Evolutionary conservation across 1,140 invertebrate genomes (phyloP).

Genomic region (Atopsyche davidsoni): DNA sequence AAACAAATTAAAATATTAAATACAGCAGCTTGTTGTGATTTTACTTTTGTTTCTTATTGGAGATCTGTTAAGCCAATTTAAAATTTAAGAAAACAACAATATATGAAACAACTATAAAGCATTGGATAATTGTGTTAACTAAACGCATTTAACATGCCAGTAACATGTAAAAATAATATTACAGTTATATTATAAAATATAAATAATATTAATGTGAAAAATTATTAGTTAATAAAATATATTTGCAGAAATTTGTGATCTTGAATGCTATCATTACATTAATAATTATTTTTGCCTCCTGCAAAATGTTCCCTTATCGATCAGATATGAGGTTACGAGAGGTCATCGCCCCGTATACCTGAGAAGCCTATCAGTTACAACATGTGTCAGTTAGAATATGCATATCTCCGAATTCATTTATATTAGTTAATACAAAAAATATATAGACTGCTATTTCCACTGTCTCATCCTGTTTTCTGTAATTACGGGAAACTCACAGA

Average conservation of each 20-base stretch:
- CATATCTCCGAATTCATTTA: constrained; percentile 18
- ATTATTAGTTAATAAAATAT: constrained; percentile 21
- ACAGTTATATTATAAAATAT: constrained; percentile 20
- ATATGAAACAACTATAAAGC: constrained; percentile 28
- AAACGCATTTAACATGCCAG: constrained; percentile 22
- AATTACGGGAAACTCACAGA: constrained; percentile 14
- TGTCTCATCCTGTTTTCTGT: constrained; percentile 10
- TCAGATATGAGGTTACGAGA: too few relatives aligned
- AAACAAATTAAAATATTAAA: constrained; percentile 19
- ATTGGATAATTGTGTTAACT: constrained; percentile 28
- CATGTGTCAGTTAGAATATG: constrained; percentile 14
- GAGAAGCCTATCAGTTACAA: constrained; percentile 8
- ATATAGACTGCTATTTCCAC: constrained; percentile 13
- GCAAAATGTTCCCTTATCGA: too few relatives aligned
- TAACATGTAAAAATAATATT: constrained; percentile 27
- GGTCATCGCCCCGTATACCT: too few relatives aligned
- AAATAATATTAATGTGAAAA: constrained; percentile 22
- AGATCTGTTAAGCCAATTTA: constrained; percentile 22
- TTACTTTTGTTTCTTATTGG: constrained; percentile 17
- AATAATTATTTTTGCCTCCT: too few relatives aligned
- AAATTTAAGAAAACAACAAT: constrained; percentile 27
- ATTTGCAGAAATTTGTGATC: constrained; percentile 21
- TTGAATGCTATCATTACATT: constrained; percentile 20
- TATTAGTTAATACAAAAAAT: constrained; percentile 22
- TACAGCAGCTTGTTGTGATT: constrained; percentile 19